A percentile compares a stretch with the other conserved stretches of the same genome.
Conservation (phyloP, 1,140 invertebrate species). For the Drosophila ohnishii region DNA sequence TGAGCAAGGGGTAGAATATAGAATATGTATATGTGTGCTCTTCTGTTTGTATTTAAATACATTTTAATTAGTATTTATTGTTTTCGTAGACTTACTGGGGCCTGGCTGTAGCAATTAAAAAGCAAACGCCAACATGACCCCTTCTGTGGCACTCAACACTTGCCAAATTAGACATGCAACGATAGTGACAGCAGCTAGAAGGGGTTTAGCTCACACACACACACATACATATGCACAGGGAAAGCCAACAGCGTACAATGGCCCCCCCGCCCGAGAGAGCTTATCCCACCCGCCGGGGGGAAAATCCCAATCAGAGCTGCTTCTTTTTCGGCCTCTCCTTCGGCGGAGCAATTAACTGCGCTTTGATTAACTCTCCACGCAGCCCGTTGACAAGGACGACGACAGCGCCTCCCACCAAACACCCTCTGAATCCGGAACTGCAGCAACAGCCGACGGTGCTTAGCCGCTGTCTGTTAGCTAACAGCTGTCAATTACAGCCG, state of each 20-base stretch:
- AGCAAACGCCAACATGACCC: constrained; percentile 5
- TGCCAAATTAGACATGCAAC: constrained; percentile 79
- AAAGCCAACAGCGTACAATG: constrained; percentile 1
- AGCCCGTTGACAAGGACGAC: constrained; percentile 72
- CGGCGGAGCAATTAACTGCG: constrained; percentile 79
- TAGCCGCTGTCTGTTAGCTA: constrained; percentile 66
- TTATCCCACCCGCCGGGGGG: not conserved
- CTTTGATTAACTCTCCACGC: constrained; percentile 78
- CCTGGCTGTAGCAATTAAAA: not conserved
- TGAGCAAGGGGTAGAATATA: not conserved
- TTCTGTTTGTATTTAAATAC: constrained; percentile 72
- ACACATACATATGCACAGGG: constrained; percentile 1
- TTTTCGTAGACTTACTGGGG: constrained; percentile 54
- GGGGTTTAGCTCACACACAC: constrained; percentile 57
- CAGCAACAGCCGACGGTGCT: constrained; percentile 21
- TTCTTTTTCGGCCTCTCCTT: constrained; percentile 67
- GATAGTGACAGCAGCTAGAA: constrained; percentile 46
- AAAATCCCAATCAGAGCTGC: constrained; percentile 61
- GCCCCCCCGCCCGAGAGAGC: not conserved
- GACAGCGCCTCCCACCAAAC: constrained; percentile 52
- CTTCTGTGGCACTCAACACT: constrained; percentile 56
- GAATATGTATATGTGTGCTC: not conserved
- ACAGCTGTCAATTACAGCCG: constrained; percentile 75
- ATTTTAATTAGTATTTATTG: constrained; percentile 81
- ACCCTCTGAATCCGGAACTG: not conserved